Evolutionary conservation across 64 coral and sea anemone species (phyloP), one percentile per base, ranked within the genome.

Genomic region (Montipora efflorescens): DNA sequence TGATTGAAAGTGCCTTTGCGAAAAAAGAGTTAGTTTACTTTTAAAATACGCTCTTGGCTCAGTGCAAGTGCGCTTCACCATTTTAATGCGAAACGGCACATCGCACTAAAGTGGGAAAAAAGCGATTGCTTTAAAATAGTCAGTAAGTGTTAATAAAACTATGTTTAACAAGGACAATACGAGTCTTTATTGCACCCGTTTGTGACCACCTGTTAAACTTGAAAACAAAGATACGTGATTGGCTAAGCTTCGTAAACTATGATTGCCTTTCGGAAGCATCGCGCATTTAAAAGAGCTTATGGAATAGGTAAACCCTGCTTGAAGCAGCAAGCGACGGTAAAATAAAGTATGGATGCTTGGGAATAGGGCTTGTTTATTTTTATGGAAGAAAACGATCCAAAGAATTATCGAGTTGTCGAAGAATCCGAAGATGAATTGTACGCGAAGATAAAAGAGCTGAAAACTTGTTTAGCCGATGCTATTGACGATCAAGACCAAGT

Each of bases 371-470:
- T 15, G 7, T 79, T 67, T 18, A 74, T 18, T 75, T 66, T 88
- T 23, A 83, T 94, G 77, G 94, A 94, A 75, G 92, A 96, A 82
- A 96, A 94, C 64, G 95, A 96, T 47, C 95, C 95, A 12, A 96
- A 94, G 76, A 82, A 90, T 77, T 96, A 94, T 82, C 88, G 95
- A 18, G 79, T 94, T 75, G 82, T 96, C 11, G 81, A 94, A 52
- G 91, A 96, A 77, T 57, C 86, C 3, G 91, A 96, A 75, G 92
- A 90, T n/a, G 92, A 94, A 91, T 67, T 96, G 8, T 81, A 67
- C 18, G 70, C 73, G 23, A 93, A 96, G 69, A 75, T 96, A 51
- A 88, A 69, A 5, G 92, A 96, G 47, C 48, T 96, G 19, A 94
- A 90, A 80, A 21, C 52, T 48, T 59, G 74, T 25, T 75, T 96